Evolutionary conservation across 2,888 invertebrate species (phyloP).

Genomic region (Diogma glabrata): DNA sequence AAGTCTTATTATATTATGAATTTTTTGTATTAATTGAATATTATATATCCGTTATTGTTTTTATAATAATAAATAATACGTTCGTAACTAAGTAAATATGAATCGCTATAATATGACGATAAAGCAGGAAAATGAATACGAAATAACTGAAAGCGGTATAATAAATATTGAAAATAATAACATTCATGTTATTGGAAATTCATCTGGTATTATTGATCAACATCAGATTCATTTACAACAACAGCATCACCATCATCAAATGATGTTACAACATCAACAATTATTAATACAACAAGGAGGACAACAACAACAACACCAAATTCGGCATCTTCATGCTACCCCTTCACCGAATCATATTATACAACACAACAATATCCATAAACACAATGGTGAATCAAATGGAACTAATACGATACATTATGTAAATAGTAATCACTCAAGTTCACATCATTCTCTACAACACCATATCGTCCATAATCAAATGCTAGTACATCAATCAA

Average conservation of each 20-base stretch:
- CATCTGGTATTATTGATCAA: neutral
- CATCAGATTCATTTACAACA: neutral
- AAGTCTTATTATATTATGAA: too few species aligned
- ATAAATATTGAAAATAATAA: too few species aligned
- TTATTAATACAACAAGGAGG: neutral
- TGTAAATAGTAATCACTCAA: constrained; percentile 2
- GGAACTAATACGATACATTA: neutral
- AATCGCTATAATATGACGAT: neutral
- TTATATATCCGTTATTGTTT: too few species aligned
- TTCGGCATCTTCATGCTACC: neutral
- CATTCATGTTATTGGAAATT: too few species aligned
- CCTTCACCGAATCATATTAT: constrained; percentile 3
- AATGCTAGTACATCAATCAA: neutral
- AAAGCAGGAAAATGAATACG: constrained; percentile 6
- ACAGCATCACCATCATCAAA: neutral
- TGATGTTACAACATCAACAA: constrained; percentile 6
- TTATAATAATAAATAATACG: too few species aligned
- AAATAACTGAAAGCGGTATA: constrained; percentile 4
- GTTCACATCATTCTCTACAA: too few species aligned
- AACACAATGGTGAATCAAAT: neutral
- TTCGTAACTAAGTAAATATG: too few species aligned
- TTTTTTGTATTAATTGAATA: too few species aligned
- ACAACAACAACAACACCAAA: neutral
- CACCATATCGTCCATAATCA: neutral
- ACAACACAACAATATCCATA: neutral